These are phyloP conservation scores for Vanessa cardui DNA, from an alignment of 2,888 invertebrate species.

Conservation along the genomic window DNA sequence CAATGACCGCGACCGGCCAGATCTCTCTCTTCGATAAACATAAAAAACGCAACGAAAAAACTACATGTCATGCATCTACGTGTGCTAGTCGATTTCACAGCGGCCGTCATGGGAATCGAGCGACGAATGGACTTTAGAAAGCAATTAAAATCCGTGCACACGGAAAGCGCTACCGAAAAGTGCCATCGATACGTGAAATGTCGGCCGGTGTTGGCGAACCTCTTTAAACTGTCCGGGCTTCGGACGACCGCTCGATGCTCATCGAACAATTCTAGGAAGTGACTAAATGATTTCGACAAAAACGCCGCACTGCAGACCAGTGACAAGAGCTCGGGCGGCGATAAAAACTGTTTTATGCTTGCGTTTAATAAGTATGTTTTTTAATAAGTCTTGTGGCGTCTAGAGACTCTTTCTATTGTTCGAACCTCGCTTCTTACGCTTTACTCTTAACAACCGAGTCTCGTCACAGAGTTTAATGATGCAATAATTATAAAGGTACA, in stretches of 20 bases:
- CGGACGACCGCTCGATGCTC: conserved; percentile 14
- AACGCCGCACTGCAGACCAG: conserved; percentile 48
- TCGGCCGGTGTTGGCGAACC: conserved; percentile 55
- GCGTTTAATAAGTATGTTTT: conserved; percentile 38
- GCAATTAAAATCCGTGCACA: conserved; percentile 77
- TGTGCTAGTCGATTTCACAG: conserved; percentile 80
- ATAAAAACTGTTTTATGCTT: conserved; percentile 40
- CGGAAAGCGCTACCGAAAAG: conserved; percentile 54
- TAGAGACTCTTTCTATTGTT: conserved; percentile 34
- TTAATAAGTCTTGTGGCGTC: conserved; percentile 35
- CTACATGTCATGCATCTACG: conserved; percentile 82
- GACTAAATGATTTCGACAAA: conserved; percentile 55
- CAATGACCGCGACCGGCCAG: conserved; percentile 76
- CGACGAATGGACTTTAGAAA: conserved; percentile 78
- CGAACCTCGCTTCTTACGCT: conserved; percentile 31
- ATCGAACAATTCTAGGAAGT: conserved; percentile 52
- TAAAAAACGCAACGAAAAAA: conserved; percentile 76
- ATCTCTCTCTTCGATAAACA: conserved; percentile 77
- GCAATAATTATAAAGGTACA: conserved; percentile 30
- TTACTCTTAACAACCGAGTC: conserved; percentile 23
- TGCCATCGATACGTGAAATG: conserved; percentile 67
- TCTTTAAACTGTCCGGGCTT: conserved; percentile 41
- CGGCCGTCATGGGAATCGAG: conserved; percentile 80
- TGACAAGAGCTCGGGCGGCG: conserved; percentile 41
- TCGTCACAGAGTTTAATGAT: conserved; percentile 26